phyloP scores from a whole-genome alignment of 2,113 vertebrate species.

The Lota lota region DNA sequence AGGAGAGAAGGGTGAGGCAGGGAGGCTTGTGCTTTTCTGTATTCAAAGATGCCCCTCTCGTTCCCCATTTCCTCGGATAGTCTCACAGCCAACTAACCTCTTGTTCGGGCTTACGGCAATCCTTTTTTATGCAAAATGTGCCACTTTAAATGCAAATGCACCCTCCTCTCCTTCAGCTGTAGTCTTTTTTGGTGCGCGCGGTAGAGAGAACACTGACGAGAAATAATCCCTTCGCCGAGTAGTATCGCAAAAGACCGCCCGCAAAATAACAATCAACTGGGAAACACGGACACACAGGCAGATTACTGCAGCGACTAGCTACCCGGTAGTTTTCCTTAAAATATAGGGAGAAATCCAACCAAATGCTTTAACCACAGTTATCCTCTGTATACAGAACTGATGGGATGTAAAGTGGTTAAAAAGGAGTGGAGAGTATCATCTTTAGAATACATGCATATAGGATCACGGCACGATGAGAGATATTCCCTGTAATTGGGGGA shows the following conservation, averaged over 20 bases:
- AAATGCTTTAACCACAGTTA: background rate
- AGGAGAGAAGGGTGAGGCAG: background rate
- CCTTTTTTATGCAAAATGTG: conserved; percentile 30
- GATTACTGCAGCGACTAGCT: conserved; percentile 56
- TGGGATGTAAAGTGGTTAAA: too few relatives aligned
- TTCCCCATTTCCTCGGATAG: conserved; percentile 44
- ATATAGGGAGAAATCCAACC: conserved; percentile 35
- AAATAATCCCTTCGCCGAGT: conserved; percentile 63
- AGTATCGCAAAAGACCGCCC: conserved; percentile 38
- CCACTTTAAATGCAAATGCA: conserved; percentile 75
- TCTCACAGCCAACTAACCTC: conserved; percentile 32
- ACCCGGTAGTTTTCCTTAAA: conserved; percentile 46
- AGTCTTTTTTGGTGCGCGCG: conserved; percentile 16
- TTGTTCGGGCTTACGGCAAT: background rate
- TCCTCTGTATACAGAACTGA: background rate
- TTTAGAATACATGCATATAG: conserved; percentile 47
- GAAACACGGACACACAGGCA: conserved; percentile 46
- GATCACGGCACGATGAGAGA: conserved; percentile 36
- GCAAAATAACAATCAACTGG: conserved; percentile 57
- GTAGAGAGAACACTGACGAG: conserved; percentile 54
- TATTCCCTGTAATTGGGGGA: conserved; percentile 17
- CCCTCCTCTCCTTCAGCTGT: conserved; percentile 16
- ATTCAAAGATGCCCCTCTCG: conserved; percentile 42
- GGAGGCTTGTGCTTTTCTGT: conserved; percentile 33
- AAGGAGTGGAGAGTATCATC: conserved; percentile 22